Percentiles rank a stretch among this genome's conserved stretches.
These are phyloP conservation scores for Heliconius melpomene DNA, from an alignment of 1,140 invertebrate species.

Conservation along the genomic window DNA sequence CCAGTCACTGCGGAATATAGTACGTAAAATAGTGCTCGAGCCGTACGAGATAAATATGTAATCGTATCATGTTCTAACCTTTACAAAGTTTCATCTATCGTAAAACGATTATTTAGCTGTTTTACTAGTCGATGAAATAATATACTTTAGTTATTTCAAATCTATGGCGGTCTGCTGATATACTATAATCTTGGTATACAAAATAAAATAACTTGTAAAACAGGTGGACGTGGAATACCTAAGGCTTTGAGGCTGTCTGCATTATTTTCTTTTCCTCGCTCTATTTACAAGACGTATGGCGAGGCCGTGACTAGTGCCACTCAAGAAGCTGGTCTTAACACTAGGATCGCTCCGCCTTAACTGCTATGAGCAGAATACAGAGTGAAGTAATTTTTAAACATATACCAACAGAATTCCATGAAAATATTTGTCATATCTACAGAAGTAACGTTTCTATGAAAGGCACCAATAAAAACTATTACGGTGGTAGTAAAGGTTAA, in stretches of 20 bases:
- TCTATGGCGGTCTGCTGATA: neutral
- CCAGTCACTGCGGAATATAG: neutral
- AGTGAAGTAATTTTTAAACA: neutral
- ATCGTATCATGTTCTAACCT: neutral
- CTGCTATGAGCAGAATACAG: neutral
- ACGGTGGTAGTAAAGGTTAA: slow-evolving; percentile 10
- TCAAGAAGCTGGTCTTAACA: too few relatives aligned
- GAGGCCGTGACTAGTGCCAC: too few relatives aligned
- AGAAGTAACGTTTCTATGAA: slow-evolving; percentile 8
- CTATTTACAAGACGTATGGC: too few relatives aligned
- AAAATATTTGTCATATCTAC: neutral
- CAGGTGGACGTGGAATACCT: too few relatives aligned
- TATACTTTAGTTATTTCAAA: neutral
- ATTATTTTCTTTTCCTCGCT: too few relatives aligned
- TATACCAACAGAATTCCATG: neutral
- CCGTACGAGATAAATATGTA: neutral
- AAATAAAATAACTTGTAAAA: too few relatives aligned
- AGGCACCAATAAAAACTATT: slow-evolving; percentile 14
- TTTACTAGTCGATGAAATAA: neutral
- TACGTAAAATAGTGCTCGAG: neutral
- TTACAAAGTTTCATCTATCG: neutral
- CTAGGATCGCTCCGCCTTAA: neutral
- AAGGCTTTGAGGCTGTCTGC: too few relatives aligned
- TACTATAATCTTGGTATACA: too few relatives aligned
- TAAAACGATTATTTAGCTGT: neutral